Percentiles rank a stretch among this genome's conserved stretches.
Conservation (phyloP, 2,888 invertebrate genomes). For the Pachymerium ferrugineum region DNA sequence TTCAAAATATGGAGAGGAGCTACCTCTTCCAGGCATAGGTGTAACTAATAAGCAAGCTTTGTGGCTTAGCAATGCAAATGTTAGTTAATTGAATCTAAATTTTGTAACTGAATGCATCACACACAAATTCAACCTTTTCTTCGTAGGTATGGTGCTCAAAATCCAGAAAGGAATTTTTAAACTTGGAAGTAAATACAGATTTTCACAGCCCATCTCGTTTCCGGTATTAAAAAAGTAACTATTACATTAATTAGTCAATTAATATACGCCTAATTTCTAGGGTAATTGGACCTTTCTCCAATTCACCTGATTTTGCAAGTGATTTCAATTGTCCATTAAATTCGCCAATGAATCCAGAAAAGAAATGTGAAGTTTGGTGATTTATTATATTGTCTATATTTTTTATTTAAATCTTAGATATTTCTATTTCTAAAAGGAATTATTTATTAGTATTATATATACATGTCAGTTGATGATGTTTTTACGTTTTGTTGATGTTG, state of each 20-base stretch:
- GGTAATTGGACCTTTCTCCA: constrained; percentile 56
- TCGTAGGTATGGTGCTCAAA: constrained; percentile 10
- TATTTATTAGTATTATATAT: no score
- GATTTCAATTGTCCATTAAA: constrained; percentile 60
- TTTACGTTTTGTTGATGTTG: no score
- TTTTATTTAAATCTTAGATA: no score
- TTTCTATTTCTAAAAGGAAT: no score
- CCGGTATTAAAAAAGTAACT: neutral
- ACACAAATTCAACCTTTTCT: neutral
- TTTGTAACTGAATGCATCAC: neutral
- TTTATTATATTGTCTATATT: neutral
- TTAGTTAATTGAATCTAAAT: neutral
- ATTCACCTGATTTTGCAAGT: constrained; percentile 56
- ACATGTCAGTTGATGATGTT: no score
- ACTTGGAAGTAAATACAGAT: neutral
- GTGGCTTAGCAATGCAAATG: constrained; percentile 26
- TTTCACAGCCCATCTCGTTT: neutral
- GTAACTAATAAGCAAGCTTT: neutral
- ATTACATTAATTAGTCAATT: neutral
- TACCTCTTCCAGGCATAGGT: neutral
- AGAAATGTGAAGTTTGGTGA: constrained; percentile 56
- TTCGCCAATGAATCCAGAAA: constrained; percentile 58
- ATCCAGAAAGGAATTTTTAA: neutral
- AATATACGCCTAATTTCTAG: constrained; percentile 32
- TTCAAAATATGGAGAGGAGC: neutral